Conservation (phyloP, 2,888 invertebrate species). For the Troides helena region DNA sequence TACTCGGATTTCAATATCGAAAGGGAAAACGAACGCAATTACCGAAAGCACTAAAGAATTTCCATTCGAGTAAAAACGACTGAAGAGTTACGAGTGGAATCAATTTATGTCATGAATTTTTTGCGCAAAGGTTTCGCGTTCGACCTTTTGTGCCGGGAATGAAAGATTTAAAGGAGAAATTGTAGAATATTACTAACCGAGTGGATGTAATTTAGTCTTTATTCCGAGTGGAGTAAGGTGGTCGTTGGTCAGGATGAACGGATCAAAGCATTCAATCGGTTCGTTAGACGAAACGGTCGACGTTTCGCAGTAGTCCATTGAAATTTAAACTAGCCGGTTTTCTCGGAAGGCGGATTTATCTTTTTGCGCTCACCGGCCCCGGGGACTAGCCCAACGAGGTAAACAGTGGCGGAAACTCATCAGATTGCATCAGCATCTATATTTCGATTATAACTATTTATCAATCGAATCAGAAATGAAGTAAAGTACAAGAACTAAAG, state of each 20-base stretch:
- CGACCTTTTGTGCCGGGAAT: constrained; percentile 21
- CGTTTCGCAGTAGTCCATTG: constrained; percentile 72
- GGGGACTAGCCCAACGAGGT: constrained; percentile 60
- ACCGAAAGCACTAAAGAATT: constrained; percentile 12
- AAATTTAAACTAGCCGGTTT: constrained; percentile 73
- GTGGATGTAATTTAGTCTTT: constrained; percentile 18
- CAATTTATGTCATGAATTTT: constrained; percentile 17
- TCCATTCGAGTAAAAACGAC: constrained; percentile 3
- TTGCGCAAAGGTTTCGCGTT: constrained; percentile 11
- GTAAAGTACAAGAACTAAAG: no score
- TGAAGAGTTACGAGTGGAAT: constrained; percentile 13
- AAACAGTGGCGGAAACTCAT: constrained; percentile 35
- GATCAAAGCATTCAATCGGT: constrained; percentile 74
- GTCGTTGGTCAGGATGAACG: constrained; percentile 39
- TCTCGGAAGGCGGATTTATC: constrained; percentile 61
- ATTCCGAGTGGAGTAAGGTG: constrained; percentile 32
- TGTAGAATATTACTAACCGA: constrained; percentile 5
- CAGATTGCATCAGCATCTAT: neutral
- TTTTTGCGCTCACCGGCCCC: constrained; percentile 44
- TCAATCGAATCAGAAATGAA: no score
- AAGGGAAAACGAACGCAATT: constrained; percentile 23
- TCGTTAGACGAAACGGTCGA: constrained; percentile 69
- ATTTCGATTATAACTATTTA: no score
- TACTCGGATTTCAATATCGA: constrained; percentile 17
- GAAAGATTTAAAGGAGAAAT: constrained; percentile 30